phyloP scores from a whole-genome alignment of 2,113 vertebrate species.

The Canis aureus region DNA sequence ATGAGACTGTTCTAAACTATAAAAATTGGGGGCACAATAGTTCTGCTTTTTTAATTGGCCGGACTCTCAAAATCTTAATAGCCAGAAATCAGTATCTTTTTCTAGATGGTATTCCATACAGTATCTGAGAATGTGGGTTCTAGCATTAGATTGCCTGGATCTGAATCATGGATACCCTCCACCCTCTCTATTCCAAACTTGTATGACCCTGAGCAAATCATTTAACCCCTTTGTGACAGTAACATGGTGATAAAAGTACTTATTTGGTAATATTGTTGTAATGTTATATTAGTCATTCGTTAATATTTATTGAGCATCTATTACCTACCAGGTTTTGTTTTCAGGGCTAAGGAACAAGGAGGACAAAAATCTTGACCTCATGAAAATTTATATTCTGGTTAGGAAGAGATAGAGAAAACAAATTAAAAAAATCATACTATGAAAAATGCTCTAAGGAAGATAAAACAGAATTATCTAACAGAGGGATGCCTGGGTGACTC shows the following conservation, averaged over 20 bases:
- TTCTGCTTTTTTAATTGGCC: not conserved
- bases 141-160: not conserved
- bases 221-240: not conserved
- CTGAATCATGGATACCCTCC: not conserved
- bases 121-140: not conserved
- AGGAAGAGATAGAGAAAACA: not conserved
- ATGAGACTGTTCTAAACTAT: not conserved
- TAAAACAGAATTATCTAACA: not conserved
- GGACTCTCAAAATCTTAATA: not conserved
- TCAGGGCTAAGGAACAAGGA: not conserved
- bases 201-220: not conserved
- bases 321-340: not conserved
- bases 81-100: not conserved
- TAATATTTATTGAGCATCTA: not conserved
- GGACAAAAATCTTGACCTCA: not conserved
- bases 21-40: not conserved
- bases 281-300: not conserved
- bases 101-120: not conserved
- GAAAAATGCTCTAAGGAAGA: not conserved
- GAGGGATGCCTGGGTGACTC: no score
- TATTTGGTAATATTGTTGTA: constrained; percentile 1
- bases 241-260: not conserved
- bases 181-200: not conserved
- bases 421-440: not conserved
- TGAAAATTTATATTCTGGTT: not conserved